phyloP scores from a whole-genome alignment of 2,797 vertebrate species.

The Telmatherina bonti region DNA sequence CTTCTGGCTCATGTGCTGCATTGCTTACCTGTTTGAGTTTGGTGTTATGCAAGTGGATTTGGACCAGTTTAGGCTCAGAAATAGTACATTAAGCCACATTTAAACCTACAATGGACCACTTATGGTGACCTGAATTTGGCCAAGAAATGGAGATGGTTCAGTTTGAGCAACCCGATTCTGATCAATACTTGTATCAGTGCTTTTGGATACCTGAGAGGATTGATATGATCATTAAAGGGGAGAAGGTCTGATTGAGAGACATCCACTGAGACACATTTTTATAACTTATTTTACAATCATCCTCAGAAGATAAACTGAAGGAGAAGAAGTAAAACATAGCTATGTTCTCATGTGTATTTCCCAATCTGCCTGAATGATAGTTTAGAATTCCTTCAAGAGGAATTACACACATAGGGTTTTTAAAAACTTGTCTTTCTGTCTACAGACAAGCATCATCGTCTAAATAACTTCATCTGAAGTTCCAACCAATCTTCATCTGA shows the following conservation, averaged over 20 bases:
- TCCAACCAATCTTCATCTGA: too few relatives aligned
- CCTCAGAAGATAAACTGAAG: background rate
- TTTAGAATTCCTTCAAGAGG: too few relatives aligned
- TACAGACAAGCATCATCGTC: too few relatives aligned
- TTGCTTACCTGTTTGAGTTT: too few relatives aligned
- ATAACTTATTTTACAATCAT: background rate
- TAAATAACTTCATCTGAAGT: too few relatives aligned
- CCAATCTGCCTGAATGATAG: too few relatives aligned
- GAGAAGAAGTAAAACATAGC: too few relatives aligned
- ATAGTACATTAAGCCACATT: background rate
- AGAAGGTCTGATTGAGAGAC: background rate
- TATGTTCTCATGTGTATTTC: too few relatives aligned
- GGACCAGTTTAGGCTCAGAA: background rate
- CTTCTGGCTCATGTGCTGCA: too few relatives aligned
- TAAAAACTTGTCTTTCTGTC: too few relatives aligned
- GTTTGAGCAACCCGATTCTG: background rate
- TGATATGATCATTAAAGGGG: background rate
- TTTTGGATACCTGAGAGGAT: background rate
- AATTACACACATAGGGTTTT: too few relatives aligned
- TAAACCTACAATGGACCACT: background rate
- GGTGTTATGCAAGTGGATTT: too few relatives aligned
- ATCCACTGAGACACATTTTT: background rate
- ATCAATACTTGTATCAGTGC: background rate
- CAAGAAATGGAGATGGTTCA: background rate
- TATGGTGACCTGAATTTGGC: background rate